Base-by-base conservation (phyloP, 2,888 invertebrate species). In the Nematopogon swammerdamellus region DNA sequence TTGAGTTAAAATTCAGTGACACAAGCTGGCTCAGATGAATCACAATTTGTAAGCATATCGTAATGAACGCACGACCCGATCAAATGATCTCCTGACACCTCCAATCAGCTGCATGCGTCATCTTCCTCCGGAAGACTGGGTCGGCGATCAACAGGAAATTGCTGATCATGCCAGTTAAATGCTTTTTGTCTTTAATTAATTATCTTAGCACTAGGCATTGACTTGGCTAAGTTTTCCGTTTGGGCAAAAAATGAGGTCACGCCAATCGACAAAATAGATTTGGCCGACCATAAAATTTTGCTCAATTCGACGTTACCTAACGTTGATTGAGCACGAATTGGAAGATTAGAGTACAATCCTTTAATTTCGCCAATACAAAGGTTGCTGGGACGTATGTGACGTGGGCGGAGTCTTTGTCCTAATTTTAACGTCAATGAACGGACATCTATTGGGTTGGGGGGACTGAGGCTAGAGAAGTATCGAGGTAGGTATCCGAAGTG, bases 281-380 rank as follows among this genome's bases (percentile, higher is more conserved):
- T 14, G 8, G 36, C 14, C 3, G 36, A 36, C 36, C 36, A 14
- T 36, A 36, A 36, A 25, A 14, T 36, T 3, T 36, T 36, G n/a
- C 36, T 36, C 36, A 36, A 36, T 36, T 36, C 11, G 36, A 4
- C 36, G 8, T 36, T 36, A 36, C 36, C 11, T 14, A 14, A 36
- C 8, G 36, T 36, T 25, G 50, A 55, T 53, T 53, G 51, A 17
- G 48, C 45, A 56, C 64, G 61, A 67, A 70, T 68, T 68, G 64
- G 59, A 64, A 61, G 67, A 69, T 70, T 68, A 64, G 61, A 61
- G 64, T 63, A 60, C 66, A 64, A 59, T 60, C 58, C 36, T 36
- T 47, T 47, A 36, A 36, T 47, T 46, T 47, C 18, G 47, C 36
- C 47, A 47, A 47, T 47, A 25, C n/a, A 25, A 25, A 18, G 16